Percentiles rank a stretch among this genome's conserved stretches.
phyloP scores from a whole-genome alignment of 1,140 invertebrate genomes.

The Eumaeus atala region DNA sequence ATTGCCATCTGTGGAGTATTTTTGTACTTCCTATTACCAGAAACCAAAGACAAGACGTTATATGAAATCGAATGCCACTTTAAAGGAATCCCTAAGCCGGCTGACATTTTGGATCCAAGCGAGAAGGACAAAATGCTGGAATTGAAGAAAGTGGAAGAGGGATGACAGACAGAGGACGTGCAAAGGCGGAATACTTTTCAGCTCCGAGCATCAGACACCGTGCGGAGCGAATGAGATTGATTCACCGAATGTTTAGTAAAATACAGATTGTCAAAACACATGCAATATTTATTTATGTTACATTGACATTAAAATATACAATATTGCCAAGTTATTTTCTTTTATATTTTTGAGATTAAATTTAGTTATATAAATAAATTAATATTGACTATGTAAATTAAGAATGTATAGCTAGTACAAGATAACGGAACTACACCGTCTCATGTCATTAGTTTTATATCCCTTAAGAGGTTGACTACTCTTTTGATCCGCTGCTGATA shows the following conservation, averaged over 20 bases:
- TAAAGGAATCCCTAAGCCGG: conserved; percentile 36
- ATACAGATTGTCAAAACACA: background rate
- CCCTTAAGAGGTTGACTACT: conserved; percentile 39
- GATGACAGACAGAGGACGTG: conserved; percentile 33
- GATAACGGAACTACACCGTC: conserved; percentile 57
- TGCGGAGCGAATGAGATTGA: conserved; percentile 17
- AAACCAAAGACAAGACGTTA: conserved; percentile 80
- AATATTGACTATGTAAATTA: conserved; percentile 11
- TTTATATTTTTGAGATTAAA: conserved; percentile 15
- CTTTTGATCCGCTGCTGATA: conserved; percentile 33
- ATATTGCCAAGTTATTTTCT: conserved; percentile 2
- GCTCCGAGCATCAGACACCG: conserved; percentile 38
- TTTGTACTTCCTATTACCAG: conserved; percentile 77
- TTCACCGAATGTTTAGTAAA: conserved; percentile 18
- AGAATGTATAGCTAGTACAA: conserved; percentile 35
- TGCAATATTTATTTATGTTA: no score
- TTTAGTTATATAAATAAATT: conserved; percentile 15
- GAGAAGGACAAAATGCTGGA: conserved; percentile 59
- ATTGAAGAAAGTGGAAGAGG: conserved; percentile 48
- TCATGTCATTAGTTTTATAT: conserved; percentile 30
- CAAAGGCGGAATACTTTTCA: conserved; percentile 44
- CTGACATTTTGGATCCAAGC: conserved; percentile 21
- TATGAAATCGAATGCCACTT: conserved; percentile 78
- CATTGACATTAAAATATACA: no score
- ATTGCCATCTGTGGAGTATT: conserved; percentile 76